Base-by-base conservation (phyloP, 2,113 vertebrate genomes). In the Notothenia rossii region DNA sequence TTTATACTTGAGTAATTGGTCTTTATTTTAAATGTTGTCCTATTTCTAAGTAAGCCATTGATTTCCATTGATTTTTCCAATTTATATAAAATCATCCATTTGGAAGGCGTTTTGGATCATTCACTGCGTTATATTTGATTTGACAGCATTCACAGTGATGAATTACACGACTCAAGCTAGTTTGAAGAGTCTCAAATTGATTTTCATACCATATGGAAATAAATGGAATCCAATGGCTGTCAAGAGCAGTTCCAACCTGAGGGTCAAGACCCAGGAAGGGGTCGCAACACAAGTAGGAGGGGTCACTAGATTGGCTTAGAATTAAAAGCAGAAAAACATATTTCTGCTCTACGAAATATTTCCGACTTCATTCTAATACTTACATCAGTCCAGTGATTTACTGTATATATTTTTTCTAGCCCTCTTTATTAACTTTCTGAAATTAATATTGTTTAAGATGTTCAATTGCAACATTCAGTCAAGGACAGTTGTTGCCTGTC, bases 151-250 rank as follows among this genome's bases (percentile, higher is more conserved):
- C 71, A 54, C 46, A 29, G 17, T 77, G 79, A 78, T 74, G 54
- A 70, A 70, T 82, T 56, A 36, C 64, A 43, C 13, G 46, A 49
- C 29, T 48, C 60, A 55, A 71, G 60, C 46, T 25, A 70, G 33
- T 75, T 79, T 79, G 36, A 10, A 50, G 15, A 13, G 12, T 15
- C 10, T 10, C 4, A 43, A 20, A 59, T 61, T 61, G 65, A 79
- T 75, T 72, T 75, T 75, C 45, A 69, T 74, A 58, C 46, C 20
- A 63, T 59, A 40, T 7, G 22, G 45, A 76, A 83, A 83, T 86
- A 22, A 72, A 64, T 59, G 62, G 67, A 76, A 76, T 49, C 20
- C 71, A 72, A 48, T 43, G 56, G 60, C 22, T 53, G 53, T 51
- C 13, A 2, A 13, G 5, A 25, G 54, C 7, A 29, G 15, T 43